A percentile compares a stretch with the other conserved stretches of the same genome.
phyloP scores from a whole-genome alignment of 2,888 invertebrate genomes.

The Sisyra terminalis region DNA sequence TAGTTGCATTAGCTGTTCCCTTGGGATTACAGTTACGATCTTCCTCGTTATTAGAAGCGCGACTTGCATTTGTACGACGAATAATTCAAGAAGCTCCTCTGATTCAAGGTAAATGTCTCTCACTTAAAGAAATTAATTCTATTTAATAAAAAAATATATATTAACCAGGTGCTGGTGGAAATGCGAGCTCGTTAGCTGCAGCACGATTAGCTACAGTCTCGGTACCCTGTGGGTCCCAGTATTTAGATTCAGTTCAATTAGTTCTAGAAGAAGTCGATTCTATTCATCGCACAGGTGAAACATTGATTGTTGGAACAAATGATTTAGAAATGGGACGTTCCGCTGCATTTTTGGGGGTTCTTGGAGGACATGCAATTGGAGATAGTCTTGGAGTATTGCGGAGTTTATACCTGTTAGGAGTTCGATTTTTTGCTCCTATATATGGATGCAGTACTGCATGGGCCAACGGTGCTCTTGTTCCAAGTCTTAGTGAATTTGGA shows the following conservation, averaged over 20 bases:
- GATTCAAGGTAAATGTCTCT: slow-evolving; percentile 30
- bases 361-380: slow-evolving; percentile 50
- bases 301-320: slow-evolving; percentile 32
- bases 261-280: slow-evolving; percentile 50
- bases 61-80: slow-evolving; percentile 34
- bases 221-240: slow-evolving; percentile 43
- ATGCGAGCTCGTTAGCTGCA: slow-evolving; percentile 32
- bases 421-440: slow-evolving; percentile 46
- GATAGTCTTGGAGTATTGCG: slow-evolving; percentile 46
- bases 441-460: slow-evolving; percentile 53
- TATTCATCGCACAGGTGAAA: slow-evolving; percentile 36
- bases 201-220: slow-evolving; percentile 26
- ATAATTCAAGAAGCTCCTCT: slow-evolving; percentile 35
- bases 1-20: slow-evolving; percentile 29
- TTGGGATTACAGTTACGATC: slow-evolving; percentile 35
- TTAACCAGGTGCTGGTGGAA: slow-evolving; percentile 20
- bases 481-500: slow-evolving; percentile 11
- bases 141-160: slow-evolving; percentile 15
- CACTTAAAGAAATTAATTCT: too few species aligned
- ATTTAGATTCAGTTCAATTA: slow-evolving; percentile 45
- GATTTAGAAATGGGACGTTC: slow-evolving; percentile 43
- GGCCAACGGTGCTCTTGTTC: slow-evolving; percentile 31
- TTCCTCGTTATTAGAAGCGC: slow-evolving; percentile 36
- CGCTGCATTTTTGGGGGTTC: slow-evolving; percentile 44
- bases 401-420: slow-evolving; percentile 46